These are phyloP conservation scores for Heliocidaris tuberculata DNA, from an alignment of 35 echinoderm and acorn worm genomes.

Conservation along the genomic window DNA sequence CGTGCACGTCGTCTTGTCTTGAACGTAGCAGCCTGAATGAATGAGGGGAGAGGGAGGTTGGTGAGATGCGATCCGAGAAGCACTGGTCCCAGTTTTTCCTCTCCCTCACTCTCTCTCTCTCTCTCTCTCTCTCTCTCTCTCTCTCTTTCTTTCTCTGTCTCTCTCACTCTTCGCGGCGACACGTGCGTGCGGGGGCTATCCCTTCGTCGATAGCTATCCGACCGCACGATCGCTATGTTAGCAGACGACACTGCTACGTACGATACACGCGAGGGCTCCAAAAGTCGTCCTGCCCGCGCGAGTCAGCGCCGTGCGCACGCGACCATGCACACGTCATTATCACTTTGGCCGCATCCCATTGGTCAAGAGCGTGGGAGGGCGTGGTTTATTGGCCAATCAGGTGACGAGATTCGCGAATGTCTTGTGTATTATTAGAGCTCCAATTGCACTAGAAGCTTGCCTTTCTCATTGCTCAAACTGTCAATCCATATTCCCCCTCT, in stretches of 20 bases:
- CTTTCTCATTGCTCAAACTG: neutral
- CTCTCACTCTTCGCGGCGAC: neutral
- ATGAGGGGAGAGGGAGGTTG: neutral
- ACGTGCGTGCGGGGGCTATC: slow-evolving; percentile 25
- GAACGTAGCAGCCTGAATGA: slow-evolving; percentile 1
- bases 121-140: neutral
- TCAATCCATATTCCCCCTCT: neutral
- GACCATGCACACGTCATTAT: slow-evolving; percentile 42
- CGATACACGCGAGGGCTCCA: neutral
- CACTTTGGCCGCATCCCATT: slow-evolving; percentile 18
- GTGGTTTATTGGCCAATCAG: slow-evolving; percentile 27
- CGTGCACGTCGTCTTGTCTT: slow-evolving; percentile 2
- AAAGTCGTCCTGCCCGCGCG: slow-evolving; percentile 25
- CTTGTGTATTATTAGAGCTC: neutral
- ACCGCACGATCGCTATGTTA: neutral
- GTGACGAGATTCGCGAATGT: neutral
- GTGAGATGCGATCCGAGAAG: neutral
- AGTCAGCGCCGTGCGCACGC: neutral
- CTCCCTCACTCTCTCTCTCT: neutral
- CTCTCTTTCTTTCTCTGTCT: neutral
- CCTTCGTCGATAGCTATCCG: neutral
- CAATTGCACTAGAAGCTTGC: neutral
- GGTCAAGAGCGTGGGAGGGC: slow-evolving; percentile 13
- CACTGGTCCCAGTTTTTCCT: neutral
- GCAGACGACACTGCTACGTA: neutral